Percentiles rank a stretch among this genome's conserved stretches.
These are phyloP conservation scores for Pseudorectes ferrugineus DNA, from an alignment of 2,113 vertebrate species.

Conservation along the genomic window DNA sequence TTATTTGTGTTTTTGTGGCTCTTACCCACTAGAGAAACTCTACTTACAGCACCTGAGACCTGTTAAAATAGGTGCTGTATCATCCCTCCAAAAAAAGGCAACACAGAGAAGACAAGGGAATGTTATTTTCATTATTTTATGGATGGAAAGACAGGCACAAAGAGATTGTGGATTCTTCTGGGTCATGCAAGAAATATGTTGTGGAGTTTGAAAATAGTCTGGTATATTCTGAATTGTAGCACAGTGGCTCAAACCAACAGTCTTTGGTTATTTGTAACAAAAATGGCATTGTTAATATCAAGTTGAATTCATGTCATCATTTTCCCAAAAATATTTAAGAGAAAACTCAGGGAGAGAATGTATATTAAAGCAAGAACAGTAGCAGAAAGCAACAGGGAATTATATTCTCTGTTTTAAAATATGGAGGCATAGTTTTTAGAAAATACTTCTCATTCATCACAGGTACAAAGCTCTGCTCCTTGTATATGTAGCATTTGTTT, in stretches of 20 bases:
- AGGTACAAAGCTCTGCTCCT: background rate
- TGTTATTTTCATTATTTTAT: background rate
- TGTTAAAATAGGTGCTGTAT: background rate
- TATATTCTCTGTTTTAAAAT: background rate
- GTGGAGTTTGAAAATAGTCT: background rate
- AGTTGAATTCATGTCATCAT: background rate
- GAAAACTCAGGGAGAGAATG: background rate
- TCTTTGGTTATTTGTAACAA: background rate
- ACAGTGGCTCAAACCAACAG: background rate
- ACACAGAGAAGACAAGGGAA: background rate
- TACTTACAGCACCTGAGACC: background rate
- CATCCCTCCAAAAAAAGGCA: background rate
- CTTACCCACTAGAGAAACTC: background rate
- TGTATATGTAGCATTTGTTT: background rate
- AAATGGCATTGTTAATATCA: background rate
- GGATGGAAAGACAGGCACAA: background rate
- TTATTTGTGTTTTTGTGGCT: background rate
- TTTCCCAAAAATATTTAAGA: background rate
- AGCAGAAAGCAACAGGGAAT: background rate
- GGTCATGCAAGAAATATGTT: background rate
- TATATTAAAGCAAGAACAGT: background rate
- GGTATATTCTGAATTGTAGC: background rate
- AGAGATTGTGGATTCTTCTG: background rate
- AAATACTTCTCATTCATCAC: background rate
- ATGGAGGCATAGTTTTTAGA: background rate